Evolutionary conservation across 2,113 vertebrate species (phyloP).

Genomic region (Zapornia atra): DNA sequence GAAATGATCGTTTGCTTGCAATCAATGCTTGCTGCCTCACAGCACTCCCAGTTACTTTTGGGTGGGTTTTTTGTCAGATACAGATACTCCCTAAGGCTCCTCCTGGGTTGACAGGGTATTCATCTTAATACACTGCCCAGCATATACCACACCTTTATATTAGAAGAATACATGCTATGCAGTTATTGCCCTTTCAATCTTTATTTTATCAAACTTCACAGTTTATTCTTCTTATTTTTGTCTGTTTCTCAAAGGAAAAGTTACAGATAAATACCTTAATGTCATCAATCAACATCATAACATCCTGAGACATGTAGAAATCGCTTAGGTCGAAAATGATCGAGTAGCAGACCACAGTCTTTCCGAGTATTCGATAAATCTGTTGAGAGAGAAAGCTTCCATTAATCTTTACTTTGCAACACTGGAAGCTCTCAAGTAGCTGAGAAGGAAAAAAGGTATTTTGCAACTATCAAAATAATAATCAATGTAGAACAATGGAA

Average conservation of each 20-base stretch:
- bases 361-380: constrained; percentile 97
- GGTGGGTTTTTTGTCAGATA: not conserved
- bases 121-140: not conserved
- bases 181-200: not conserved
- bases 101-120: not conserved
- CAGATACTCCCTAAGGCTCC: not conserved
- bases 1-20: not conserved
- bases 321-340: constrained; percentile 99
- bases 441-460: not conserved
- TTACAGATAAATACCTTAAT: constrained; percentile 87
- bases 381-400: constrained; percentile 56
- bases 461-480: not conserved
- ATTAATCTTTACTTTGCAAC: not conserved
- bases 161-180: not conserved
- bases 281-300: constrained; percentile 97
- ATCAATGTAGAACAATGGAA: not conserved
- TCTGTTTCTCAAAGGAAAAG: not conserved
- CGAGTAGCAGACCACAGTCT: constrained; percentile 97
- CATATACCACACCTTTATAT: not conserved
- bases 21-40: not conserved
- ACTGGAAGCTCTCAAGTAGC: not conserved
- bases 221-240: not conserved
- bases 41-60: not conserved
- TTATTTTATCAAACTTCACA: not conserved
- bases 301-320: constrained; percentile 99